Evolutionary conservation across 2,113 vertebrate species (phyloP), one percentile per base, ranked within the genome.

Genomic region (Heterotilapia buettikoferi): DNA sequence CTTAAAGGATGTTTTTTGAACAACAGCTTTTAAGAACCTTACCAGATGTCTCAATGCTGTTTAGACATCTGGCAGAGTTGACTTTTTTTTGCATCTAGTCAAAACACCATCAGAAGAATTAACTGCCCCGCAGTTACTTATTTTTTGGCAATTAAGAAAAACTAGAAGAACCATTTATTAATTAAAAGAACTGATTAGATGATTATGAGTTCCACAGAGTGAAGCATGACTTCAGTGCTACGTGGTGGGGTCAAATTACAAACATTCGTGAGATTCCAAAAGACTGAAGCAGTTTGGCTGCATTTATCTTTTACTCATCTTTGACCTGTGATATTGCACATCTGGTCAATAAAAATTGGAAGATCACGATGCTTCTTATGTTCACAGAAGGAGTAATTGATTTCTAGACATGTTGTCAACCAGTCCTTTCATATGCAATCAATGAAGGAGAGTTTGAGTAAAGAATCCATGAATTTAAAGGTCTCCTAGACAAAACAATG

Each of bases 281-380:
- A 29, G 24, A 76, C 24, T 29, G 40, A 47, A 76, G 71, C 40
- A 18, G 21, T 1, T 76, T 76, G 24, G 1, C 24, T 29, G 9
- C 24, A 76, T 29, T 76, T 47, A 76, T 76, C 71, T 76, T 76
- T 50, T 76, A 76, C 71, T 76, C 71, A 76, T 11, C 43, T 76
- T 76, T 76, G 71, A 76, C 71, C 71, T 76, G 43, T 76, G 43
- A 50, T 47, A 50, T 50, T 47, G 71, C 43, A 76, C 71, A 76
- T 47, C 43, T 76, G 16, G 71, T 76, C 43, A 19, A 43, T 16
- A 43, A 24, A 73, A 73, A 76, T 3, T 29, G 43, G 71, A 45
- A 47, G 26, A 10, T 47, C 24, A 10, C 10, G 0, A 3, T 29
- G 43, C 43, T 19, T 47, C 71, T 31, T 76, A 19, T 29, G 43